phyloP scores from a whole-genome alignment of 2,888 invertebrate genomes.

The Andrena camellia region DNA sequence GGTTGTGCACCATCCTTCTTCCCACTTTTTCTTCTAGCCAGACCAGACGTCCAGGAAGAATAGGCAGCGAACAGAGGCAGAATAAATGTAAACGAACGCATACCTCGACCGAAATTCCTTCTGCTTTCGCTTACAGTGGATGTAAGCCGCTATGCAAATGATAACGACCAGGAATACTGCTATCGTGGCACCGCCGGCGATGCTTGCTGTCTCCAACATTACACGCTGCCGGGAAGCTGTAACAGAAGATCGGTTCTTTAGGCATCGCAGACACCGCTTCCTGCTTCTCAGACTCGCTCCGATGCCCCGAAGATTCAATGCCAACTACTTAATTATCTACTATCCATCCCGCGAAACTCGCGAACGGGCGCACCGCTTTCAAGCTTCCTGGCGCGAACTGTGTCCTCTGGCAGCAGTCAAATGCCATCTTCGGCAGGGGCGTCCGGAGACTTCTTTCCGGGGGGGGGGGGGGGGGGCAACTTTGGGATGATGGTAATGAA shows the following conservation, averaged over 20 bases:
- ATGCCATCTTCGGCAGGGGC: too few species aligned
- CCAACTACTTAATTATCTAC: too few species aligned
- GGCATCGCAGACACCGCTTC: not conserved
- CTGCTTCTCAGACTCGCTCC: conserved; percentile 33
- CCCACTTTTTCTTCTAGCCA: not conserved
- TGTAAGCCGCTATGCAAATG: conserved; percentile 84
- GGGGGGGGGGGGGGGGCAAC: too few species aligned
- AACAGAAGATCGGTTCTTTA: conserved; percentile 69
- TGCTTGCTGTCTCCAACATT: conserved; percentile 95
- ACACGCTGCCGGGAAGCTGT: conserved; percentile 92
- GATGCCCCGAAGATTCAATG: conserved; percentile 28
- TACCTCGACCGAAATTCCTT: conserved; percentile 84
- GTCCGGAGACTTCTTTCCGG: too few species aligned
- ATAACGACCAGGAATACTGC: conserved; percentile 85
- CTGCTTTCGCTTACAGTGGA: conserved; percentile 85
- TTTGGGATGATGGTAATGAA: too few species aligned
- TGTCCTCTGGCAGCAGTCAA: too few species aligned
- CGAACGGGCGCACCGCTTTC: not conserved
- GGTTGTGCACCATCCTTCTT: not conserved
- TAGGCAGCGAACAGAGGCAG: not conserved
- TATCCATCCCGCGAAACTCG: conserved; percentile 18
- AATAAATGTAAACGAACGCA: conserved; percentile 51
- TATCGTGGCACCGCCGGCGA: conserved; percentile 93
- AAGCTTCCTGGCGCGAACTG: conserved; percentile 12
- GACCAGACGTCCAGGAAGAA: not conserved